These are phyloP conservation scores for Melinopterus prodromus DNA, from an alignment of 2,888 invertebrate species.

Conservation along the genomic window DNA sequence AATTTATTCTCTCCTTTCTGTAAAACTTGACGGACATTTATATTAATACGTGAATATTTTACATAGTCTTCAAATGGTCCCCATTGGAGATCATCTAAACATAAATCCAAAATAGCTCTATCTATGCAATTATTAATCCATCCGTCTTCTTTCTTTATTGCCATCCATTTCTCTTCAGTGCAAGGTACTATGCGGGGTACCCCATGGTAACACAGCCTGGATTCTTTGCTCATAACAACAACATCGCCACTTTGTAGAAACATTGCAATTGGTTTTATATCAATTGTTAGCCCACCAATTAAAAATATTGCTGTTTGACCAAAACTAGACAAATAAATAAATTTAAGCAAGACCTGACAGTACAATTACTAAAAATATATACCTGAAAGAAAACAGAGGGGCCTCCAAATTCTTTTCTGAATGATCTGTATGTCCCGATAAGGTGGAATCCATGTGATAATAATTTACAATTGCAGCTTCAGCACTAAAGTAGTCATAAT, in stretches of 20 bases:
- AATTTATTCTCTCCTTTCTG: slow-evolving; percentile 64
- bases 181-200: slow-evolving; percentile 84
- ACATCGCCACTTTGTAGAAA: slow-evolving; percentile 90
- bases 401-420: slow-evolving; percentile 87
- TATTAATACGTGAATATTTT: slow-evolving; percentile 82
- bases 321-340: slow-evolving; percentile 73
- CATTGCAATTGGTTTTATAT: slow-evolving; percentile 73
- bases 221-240: slow-evolving; percentile 85
- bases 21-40: slow-evolving; percentile 93
- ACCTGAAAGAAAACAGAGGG: slow-evolving; percentile 92
- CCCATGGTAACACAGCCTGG: slow-evolving; percentile 91
- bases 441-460: slow-evolving; percentile 90
- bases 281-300: slow-evolving; percentile 81
- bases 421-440: slow-evolving; percentile 94
- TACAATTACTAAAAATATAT: slow-evolving; percentile 33
- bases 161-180: slow-evolving; percentile 62
- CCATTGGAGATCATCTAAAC: slow-evolving; percentile 62
- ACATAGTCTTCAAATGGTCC: slow-evolving; percentile 69
- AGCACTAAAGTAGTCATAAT: slow-evolving; percentile 71
- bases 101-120: slow-evolving; percentile 47
- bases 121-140: slow-evolving; percentile 38
- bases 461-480: slow-evolving; percentile 98
- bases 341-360: background rate
- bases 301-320: slow-evolving; percentile 95
- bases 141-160: slow-evolving; percentile 36